phyloP scores from a whole-genome alignment of 1,140 invertebrate species.

The Thalassaphorura encarpata region DNA sequence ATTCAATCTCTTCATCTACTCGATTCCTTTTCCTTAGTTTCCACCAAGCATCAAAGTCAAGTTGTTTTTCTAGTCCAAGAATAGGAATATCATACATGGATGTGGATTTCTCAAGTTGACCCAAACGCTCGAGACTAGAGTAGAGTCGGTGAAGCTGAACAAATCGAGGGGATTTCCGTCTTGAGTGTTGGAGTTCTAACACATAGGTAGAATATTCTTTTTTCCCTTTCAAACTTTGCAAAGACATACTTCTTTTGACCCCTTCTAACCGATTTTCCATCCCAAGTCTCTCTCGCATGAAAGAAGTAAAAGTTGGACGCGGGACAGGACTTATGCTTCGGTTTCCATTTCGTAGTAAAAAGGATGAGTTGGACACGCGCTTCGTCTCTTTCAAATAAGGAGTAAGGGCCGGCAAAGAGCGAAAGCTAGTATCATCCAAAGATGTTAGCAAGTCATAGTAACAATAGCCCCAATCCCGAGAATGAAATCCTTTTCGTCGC shows the following conservation, averaged over 20 bases:
- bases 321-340: neutral
- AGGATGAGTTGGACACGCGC: constrained; percentile 24
- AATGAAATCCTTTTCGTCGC: no score
- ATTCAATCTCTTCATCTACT: constrained; percentile 64
- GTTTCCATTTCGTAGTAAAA: constrained; percentile 6
- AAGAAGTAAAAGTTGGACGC: neutral
- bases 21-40: constrained; percentile 63
- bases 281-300: neutral
- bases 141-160: constrained; percentile 77
- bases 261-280: neutral
- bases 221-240: neutral
- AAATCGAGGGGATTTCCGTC: constrained; percentile 65
- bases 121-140: constrained; percentile 69
- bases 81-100: constrained; percentile 57
- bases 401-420: constrained; percentile 28
- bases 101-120: constrained; percentile 64
- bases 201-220: constrained; percentile 44
- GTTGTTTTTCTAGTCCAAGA: constrained; percentile 54
- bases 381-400: constrained; percentile 30
- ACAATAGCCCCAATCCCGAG: no score
- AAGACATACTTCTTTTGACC: neutral
- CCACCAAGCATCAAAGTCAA: constrained; percentile 75
- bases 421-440: neutral
- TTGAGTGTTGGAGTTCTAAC: constrained; percentile 57
- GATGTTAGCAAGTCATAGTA: neutral